These are phyloP conservation scores for Zaprionus lineosus DNA, from an alignment of 2,888 invertebrate species.

Conservation along the genomic window DNA sequence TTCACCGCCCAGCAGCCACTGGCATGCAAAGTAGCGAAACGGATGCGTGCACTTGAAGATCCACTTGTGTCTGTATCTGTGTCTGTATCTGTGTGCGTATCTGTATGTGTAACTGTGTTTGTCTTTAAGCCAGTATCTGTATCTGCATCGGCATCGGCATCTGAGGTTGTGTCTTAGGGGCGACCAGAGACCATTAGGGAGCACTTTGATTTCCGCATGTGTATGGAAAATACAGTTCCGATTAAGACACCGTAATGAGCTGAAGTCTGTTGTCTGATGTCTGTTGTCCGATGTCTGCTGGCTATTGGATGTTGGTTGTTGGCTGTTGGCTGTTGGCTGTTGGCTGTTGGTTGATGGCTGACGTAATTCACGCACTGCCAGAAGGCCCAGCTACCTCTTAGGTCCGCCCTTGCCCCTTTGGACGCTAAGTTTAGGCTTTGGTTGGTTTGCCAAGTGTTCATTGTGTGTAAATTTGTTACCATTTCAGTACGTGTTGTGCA, in stretches of 20 bases:
- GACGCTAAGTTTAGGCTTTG: background rate
- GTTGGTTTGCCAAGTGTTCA: slow-evolving; percentile 50
- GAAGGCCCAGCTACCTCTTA: slow-evolving; percentile 38
- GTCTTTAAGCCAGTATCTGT: too few relatives aligned
- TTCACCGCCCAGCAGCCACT: slow-evolving; percentile 1
- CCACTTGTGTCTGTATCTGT: slow-evolving; percentile 16
- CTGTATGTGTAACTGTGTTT: slow-evolving; percentile 28
- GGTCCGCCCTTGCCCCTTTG: background rate
- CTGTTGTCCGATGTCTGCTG: slow-evolving; percentile 46
- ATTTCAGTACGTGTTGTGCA: slow-evolving; percentile 33
- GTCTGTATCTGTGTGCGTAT: slow-evolving; percentile 20
- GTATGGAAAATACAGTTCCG: slow-evolving; percentile 59
- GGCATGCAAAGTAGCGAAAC: slow-evolving; percentile 6
- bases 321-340: slow-evolving; percentile 53
- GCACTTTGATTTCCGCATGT: slow-evolving; percentile 60
- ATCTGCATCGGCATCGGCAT: slow-evolving; percentile 21
- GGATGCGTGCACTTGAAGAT: slow-evolving; percentile 12
- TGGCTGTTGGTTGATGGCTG: slow-evolving; percentile 54
- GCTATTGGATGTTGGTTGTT: slow-evolving; percentile 49
- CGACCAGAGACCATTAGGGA: slow-evolving; percentile 41
- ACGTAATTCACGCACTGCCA: slow-evolving; percentile 70
- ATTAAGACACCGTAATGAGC: slow-evolving; percentile 33
- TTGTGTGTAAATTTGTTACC: slow-evolving; percentile 76
- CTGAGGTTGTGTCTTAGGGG: too few relatives aligned
- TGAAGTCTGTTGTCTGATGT: slow-evolving; percentile 48